Evolutionary conservation across 2,888 invertebrate genomes (phyloP).

Genomic region (Microchrysa polita): DNA sequence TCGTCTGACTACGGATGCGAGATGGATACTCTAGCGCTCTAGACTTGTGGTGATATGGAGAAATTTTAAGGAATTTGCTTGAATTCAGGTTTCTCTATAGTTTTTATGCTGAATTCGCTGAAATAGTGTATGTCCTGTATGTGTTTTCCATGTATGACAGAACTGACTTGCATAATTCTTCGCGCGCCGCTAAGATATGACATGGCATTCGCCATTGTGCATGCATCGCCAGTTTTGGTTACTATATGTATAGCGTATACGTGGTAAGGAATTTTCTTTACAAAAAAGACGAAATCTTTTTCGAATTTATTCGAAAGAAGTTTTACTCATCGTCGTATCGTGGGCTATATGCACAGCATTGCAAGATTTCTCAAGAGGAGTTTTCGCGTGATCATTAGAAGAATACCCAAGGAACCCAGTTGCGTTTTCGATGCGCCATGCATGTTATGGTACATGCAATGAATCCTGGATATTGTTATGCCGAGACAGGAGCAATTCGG

Average conservation of each 20-base stretch:
- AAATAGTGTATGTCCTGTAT: background rate
- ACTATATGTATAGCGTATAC: background rate
- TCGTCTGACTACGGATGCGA: slow-evolving; percentile 9
- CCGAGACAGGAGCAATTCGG: no score
- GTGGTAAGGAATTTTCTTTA: background rate
- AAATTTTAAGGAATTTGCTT: background rate
- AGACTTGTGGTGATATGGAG: background rate
- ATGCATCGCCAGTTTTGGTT: background rate
- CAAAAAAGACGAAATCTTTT: slow-evolving; percentile 7
- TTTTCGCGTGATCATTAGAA: slow-evolving; percentile 13
- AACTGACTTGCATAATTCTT: background rate
- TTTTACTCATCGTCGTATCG: background rate
- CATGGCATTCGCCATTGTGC: background rate
- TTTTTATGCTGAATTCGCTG: slow-evolving; percentile 13
- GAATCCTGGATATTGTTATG: no score
- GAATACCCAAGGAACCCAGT: background rate
- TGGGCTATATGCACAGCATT: background rate
- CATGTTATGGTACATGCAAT: no score
- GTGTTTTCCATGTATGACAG: no score
- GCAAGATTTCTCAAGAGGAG: background rate
- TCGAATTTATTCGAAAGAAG: background rate
- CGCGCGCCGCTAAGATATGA: slow-evolving; percentile 4
- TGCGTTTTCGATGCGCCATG: background rate
- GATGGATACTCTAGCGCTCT: background rate
- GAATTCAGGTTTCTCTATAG: background rate